phyloP scores from a whole-genome alignment of 2,113 vertebrate species.

The Anhinga rufa region DNA sequence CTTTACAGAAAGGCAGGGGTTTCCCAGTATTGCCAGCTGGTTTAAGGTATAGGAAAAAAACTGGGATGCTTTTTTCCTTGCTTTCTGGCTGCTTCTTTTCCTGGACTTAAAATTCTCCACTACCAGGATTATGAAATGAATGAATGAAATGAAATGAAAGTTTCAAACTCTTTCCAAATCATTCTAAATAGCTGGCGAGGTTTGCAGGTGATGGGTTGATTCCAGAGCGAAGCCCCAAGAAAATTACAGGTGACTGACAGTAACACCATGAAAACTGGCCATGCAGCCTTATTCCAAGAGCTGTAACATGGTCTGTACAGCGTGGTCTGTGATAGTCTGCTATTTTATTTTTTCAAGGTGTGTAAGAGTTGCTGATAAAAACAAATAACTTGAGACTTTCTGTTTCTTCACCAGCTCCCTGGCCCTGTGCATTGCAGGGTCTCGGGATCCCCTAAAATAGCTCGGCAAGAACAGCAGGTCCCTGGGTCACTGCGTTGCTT shows the following conservation, averaged over 20 bases:
- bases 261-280: not conserved
- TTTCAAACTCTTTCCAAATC: not conserved
- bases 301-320: not conserved
- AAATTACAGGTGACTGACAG: too few relatives aligned
- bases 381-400: not conserved
- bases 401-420: not conserved
- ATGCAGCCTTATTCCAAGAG: not conserved
- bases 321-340: rapidly evolving
- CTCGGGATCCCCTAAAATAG: not conserved
- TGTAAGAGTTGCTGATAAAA: not conserved
- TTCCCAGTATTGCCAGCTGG: not conserved
- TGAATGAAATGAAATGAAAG: too few relatives aligned
- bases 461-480: not conserved
- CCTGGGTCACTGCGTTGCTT: rapidly evolving
- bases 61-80: not conserved
- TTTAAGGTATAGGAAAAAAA: not conserved
- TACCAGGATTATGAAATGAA: not conserved
- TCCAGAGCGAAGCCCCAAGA: not conserved
- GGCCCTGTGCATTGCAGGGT: not conserved
- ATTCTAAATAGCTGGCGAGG: not conserved
- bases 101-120: not conserved
- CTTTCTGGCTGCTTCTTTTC: not conserved
- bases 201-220: not conserved
- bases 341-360: not conserved
- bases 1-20: too few relatives aligned